Evolutionary conservation across 1,140 invertebrate genomes (phyloP), one percentile per base, ranked within the genome.

Genomic region (Pinna nobilis): DNA sequence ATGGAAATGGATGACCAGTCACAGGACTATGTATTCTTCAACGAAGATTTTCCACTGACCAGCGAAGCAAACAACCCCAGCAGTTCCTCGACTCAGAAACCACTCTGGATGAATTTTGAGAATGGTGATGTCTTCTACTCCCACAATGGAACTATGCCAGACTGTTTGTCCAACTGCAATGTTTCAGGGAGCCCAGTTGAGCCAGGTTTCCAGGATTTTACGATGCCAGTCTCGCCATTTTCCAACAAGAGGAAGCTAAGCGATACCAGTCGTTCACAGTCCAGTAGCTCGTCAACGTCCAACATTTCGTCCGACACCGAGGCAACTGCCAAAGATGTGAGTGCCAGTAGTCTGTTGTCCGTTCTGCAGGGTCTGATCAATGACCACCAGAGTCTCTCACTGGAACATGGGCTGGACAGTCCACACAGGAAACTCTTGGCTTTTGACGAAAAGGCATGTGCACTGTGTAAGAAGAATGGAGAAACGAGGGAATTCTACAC

Each of bases 401-500:
- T 63, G n/a, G 59, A 35, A 41, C 33, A 5, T 1, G 59, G 59
- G 37, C 18, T 63, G 37, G 35, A 41, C n/a, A 63, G 44, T 25
- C 59, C 59, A 23, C 35, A 20, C 11, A n/a, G 59, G 15, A 33
- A 23, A 5, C 25, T 63, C 0, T 59, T 59, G 9, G 20, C 35
- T 23, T 25, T 71, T 1, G 69, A 71, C 9, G 72, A 74, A 53
- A 49, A 41, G 20, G 63, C 51, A 30, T 81, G 80, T 61, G 80
- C 67, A 0, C 91, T 92, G 63, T 92, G 91, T 61, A 84, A 86
- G 1, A 91, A 89, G 47, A 92, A 92, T 84, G 91, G 91, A 3
- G 91, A 92, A 78, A 81, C 82, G 3, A 81, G 86, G 4, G 60
- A 84, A 23, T 89, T 91, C n/a, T 92, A 90, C 68, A 82, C 82